A percentile compares a stretch with the other conserved stretches of the same genome.
These are phyloP conservation scores for Drosophila paramelanica DNA, from an alignment of 2,888 invertebrate genomes.

Conservation along the genomic window DNA sequence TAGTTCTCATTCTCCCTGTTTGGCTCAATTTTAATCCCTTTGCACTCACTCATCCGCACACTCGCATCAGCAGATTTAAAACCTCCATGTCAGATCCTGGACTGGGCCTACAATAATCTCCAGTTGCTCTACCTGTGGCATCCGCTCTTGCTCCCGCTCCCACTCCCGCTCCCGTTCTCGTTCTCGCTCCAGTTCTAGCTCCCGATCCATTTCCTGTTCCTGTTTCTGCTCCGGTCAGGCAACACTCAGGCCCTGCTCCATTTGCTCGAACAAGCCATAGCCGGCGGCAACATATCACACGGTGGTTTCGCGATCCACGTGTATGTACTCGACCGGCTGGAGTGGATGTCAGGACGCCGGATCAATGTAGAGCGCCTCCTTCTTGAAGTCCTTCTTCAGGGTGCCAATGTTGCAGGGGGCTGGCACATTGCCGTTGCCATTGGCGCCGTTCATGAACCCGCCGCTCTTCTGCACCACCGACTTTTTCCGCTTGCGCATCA, in stretches of 20 bases:
- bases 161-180: no score
- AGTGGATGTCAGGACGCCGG: slow-evolving; percentile 94
- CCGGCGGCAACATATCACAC: slow-evolving; percentile 88
- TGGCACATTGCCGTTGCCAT: slow-evolving; percentile 65
- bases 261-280: slow-evolving; percentile 66
- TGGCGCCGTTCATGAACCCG: slow-evolving; percentile 66
- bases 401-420: slow-evolving; percentile 79
- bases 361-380: slow-evolving; percentile 85
- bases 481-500: slow-evolving; percentile 87
- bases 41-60: slow-evolving; percentile 7
- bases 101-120: slow-evolving; percentile 45
- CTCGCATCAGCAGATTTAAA: slow-evolving; percentile 55
- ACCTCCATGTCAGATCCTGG: slow-evolving; percentile 65
- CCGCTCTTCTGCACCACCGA: slow-evolving; percentile 86
- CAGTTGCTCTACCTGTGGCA: slow-evolving; percentile 15
- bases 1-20: slow-evolving; percentile 52
- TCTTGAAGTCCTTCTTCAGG: slow-evolving; percentile 88
- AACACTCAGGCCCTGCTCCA: slow-evolving; percentile 57
- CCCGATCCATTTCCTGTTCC: slow-evolving; percentile 10
- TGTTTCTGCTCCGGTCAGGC: slow-evolving; percentile 54
- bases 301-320: slow-evolving; percentile 96
- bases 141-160: slow-evolving; percentile 1
- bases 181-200: not conserved
- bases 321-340: slow-evolving; percentile 96
- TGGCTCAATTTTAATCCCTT: slow-evolving; percentile 34